Conservation (phyloP, 2,888 invertebrate species). For the Agriopis aurantiaria region DNA sequence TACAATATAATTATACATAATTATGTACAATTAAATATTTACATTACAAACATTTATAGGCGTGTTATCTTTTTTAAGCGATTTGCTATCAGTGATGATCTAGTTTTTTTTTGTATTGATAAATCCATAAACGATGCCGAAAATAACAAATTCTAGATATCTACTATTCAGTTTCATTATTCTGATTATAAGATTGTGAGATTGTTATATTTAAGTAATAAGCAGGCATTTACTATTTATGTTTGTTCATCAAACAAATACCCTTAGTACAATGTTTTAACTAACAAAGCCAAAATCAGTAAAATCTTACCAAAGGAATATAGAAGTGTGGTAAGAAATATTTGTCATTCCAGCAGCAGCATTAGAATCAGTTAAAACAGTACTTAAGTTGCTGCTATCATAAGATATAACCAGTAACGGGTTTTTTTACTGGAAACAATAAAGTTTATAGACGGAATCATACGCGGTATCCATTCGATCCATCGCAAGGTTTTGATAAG, state of each 20-base stretch:
- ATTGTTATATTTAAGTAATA: not conserved
- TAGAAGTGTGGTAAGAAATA: not conserved
- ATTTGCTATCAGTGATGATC: not conserved
- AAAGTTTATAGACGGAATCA: slow-evolving; percentile 67
- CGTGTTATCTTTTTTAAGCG: not conserved
- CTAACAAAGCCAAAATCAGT: not conserved
- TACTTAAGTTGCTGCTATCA: slow-evolving; percentile 42
- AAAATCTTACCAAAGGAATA: not conserved
- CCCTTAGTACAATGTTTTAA: no score
- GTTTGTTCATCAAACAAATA: no score
- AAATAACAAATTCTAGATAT: not conserved
- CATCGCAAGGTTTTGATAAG: slow-evolving; percentile 72
- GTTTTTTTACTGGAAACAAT: slow-evolving; percentile 65
- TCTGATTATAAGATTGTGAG: not conserved
- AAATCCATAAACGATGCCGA: slow-evolving; percentile 4
- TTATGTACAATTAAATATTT: not conserved
- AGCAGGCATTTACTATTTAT: not conserved
- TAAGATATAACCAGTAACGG: slow-evolving; percentile 43
- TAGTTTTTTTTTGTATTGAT: not conserved
- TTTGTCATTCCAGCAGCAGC: slow-evolving; percentile 24
- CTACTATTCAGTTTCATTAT: not conserved
- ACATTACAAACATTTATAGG: not conserved
- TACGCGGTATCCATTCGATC: slow-evolving; percentile 64
- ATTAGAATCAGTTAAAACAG: slow-evolving; percentile 36
- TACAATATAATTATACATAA: not conserved